Evolutionary conservation across 2,113 vertebrate genomes (phyloP), one percentile per base, ranked within the genome.

Genomic region (Miniopterus natalensis): DNA sequence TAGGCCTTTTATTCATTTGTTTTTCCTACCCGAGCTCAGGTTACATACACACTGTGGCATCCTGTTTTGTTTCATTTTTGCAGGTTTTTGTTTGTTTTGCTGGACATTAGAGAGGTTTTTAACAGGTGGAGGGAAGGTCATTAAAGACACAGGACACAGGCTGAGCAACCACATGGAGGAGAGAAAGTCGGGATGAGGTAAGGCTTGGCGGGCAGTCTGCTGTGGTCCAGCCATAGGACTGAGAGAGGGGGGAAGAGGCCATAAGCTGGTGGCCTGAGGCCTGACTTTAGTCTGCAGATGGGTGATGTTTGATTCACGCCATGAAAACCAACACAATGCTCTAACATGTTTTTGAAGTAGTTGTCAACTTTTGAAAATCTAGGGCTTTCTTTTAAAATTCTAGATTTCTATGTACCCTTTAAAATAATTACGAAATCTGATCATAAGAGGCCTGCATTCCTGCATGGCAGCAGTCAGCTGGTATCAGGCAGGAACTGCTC

Each of bases 351-450:
- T 88, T 85, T 71, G 21, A 88, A 93, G 53, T 57, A 81, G 40
- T 49, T 85, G 51, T 11, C 45, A 74, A 80, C 47, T 73, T 84
- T 51, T 66, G 71, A 84, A 95, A 96, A 74, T 45, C 51, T 80
- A 79, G 42, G 77, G 70, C 45, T 90, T 95, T 86, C 68, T 71
- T 78, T 90, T 49, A 87, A 51, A 89, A 70, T 68, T 68, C 77
- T 88, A 42, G 49, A 55, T 63, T 42, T 12, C 36, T 6, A 10
- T 15, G 6, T 84, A 63, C 36, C 40, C 42, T 84, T 90, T 79
- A 42, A 63, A 87, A 79, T 78, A 18, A 68, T 45, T n/a, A 91
- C 77, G 49, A 88, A 75, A 80, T 55, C 83, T 57, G 51, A 36
- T 80, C 65, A 73, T 31, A 14, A 84, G 61, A 63, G 77, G 53